Conservation (phyloP, 2,797 vertebrate species). For the Todus mexicanus region DNA sequence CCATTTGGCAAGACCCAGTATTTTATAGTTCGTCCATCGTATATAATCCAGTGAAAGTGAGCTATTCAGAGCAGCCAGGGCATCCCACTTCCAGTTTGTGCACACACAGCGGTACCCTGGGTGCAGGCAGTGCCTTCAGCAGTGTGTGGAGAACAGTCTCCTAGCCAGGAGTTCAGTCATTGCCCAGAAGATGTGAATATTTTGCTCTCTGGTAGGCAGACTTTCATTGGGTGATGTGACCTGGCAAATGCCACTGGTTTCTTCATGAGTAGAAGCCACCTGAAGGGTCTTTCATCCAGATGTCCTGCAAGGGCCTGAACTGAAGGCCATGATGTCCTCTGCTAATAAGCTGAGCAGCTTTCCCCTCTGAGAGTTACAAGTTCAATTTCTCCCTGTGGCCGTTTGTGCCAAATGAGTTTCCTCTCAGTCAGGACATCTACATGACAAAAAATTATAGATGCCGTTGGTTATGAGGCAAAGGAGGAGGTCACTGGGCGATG, state of each 20-base stretch:
- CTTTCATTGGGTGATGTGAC: not conserved
- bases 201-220: not conserved
- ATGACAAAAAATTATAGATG: not conserved
- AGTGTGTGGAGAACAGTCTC: not conserved
- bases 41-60: not conserved
- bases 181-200: not conserved
- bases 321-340: not conserved
- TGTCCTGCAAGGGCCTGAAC: not conserved
- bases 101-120: accelerated
- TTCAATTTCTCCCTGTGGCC: not conserved
- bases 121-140: not conserved
- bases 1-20: not conserved
- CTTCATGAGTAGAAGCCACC: not conserved
- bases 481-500: not conserved
- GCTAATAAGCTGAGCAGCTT: not conserved
- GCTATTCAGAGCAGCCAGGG: not conserved
- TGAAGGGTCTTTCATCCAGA: not conserved
- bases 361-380: not conserved
- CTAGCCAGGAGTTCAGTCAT: not conserved
- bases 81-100: not conserved
- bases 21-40: not conserved
- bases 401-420: not conserved
- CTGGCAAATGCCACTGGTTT: not conserved
- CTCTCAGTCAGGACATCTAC: not conserved
- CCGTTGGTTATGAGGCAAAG: not conserved